These are phyloP conservation scores for Cephalotes varians DNA, from an alignment of 2,888 invertebrate species.

Conservation along the genomic window DNA sequence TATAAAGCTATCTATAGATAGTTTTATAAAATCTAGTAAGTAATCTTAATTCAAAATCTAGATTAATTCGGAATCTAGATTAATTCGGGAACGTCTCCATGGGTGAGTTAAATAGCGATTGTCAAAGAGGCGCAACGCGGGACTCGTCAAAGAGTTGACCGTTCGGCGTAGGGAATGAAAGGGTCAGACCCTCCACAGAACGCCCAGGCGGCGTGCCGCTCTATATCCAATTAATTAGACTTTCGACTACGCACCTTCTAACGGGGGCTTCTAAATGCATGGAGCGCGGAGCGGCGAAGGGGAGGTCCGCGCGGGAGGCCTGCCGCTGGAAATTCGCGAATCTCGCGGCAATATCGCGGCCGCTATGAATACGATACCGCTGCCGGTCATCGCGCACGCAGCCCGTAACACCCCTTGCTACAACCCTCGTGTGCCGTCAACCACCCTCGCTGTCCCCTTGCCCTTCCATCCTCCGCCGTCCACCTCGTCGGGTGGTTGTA, in stretches of 20 bases:
- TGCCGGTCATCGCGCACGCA: conserved; percentile 51
- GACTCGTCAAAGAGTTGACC: conserved; percentile 18
- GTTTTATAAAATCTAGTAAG: no score
- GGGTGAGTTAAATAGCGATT: background rate
- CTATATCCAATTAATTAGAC: conserved; percentile 53
- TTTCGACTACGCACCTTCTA: conserved; percentile 48
- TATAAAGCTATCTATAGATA: background rate
- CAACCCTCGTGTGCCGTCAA: conserved; percentile 27
- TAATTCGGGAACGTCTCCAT: background rate
- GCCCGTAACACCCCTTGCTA: background rate
- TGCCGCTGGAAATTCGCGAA: conserved; percentile 50
- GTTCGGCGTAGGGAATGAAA: conserved; percentile 39
- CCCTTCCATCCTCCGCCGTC: background rate
- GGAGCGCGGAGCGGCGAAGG: conserved; percentile 19
- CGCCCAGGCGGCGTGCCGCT: conserved; percentile 22
- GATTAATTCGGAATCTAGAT: background rate
- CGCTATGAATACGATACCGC: conserved; percentile 55
- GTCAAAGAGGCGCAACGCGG: conserved; percentile 14
- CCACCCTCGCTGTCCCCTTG: background rate
- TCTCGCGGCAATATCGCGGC: conserved; percentile 53
- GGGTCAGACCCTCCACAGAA: conserved; percentile 29
- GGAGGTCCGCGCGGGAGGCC: conserved; percentile 31
- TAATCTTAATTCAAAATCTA: no score
- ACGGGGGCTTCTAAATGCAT: conserved; percentile 46
- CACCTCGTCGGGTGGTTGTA: conserved; percentile 19